Evolutionary conservation across 1,140 invertebrate genomes (phyloP), one percentile per base, ranked within the genome.

Genomic region (Hyphantria cunea): DNA sequence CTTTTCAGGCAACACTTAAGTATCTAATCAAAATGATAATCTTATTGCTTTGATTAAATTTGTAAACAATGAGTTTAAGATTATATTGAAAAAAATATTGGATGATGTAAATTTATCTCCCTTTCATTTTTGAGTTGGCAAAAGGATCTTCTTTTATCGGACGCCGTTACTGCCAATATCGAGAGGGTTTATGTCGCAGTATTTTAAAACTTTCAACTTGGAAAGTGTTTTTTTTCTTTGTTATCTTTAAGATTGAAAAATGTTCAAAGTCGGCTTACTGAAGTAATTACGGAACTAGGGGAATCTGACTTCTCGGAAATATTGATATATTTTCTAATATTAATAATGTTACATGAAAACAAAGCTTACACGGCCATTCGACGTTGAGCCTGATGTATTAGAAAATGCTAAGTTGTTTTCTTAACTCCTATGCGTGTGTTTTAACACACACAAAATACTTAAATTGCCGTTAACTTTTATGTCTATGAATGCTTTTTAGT

Each of bases 161-260:
- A 12, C 42, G 42, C 53, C 53, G 44, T 55, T 45, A 55, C 53
- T 45, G 53, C 41, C 53, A 55, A 55, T 55, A 55, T 55, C 53
- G 41, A 55, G 42, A 55, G 53, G 53, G 41, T 55, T 55, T 55
- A 55, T 45, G 42, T 55, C 53, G 53, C 44, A 55, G 42, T 55
- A 55, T 55, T 55, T 55, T 55, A 55, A 55, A 47, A 55, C 42
- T 55, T 55, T 55, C 32, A 34, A 47, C 6, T 55, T 47, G 53
- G 12, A 33, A 45, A 39, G 42, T 41, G 34, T 34, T 55, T 55
- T 37, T 55, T 55, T 32, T 55, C 17, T 25, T 25, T 25, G 17
- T 55, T 55, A 55, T 55, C 32, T 47, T n/a, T 15, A 9, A 33
- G 32, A 45, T 55, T 34, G 17, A 12, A 47, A 47, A 55, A 55